Base-by-base conservation (phyloP, 2,797 vertebrate species). In the Mormyrops attenuatus region DNA sequence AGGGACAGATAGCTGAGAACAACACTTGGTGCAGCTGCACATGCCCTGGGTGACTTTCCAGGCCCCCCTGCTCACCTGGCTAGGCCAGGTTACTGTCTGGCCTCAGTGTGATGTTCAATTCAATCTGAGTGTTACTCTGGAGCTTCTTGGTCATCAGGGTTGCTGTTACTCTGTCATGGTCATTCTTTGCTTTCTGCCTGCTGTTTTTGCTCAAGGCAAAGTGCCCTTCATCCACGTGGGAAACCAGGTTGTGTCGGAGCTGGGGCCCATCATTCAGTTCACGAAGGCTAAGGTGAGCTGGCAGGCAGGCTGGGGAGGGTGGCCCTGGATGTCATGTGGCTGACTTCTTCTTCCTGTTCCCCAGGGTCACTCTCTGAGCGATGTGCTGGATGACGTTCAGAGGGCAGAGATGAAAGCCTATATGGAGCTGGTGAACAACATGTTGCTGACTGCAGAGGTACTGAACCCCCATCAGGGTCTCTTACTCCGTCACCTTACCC, bases 401-500 rank as follows among this genome's bases (percentile, higher is more conserved):
- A 98, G 98, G 93, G 98, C 98, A 87, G 98, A 99, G 94, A 98
- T 99, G 98, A 99, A 99, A 94, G 98, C 98, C 11, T 99, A 99
- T 95, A 99, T 99, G 98, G 98, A 99, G 95, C 93, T 99, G 93
- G 98, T 99, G 93, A 99, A 99, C 96, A 99, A 99, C 94, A 98
- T 98, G 97, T 96, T 99, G 88, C 95, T 99, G 89, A 99, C 98
- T 92, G 98, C 98, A 89, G 98, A 99, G 98, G 98, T 98, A 96
- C 77, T 92, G 90, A 84, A 88, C 22, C 26, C 63, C 3, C 26
- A 13, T 69, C 9, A 84, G 15, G 44, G 44, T 22, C 20, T n/a
- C 44, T 44, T 84, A 20, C n/a, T 8, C 15, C 22, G 17, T 53
- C 38, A 84, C 11, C 9, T 4, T 11, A 30, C 34, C 20, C 44